Evolutionary conservation across 2,113 vertebrate genomes (phyloP).

Genomic region (Nothocercus nigrocapillus): DNA sequence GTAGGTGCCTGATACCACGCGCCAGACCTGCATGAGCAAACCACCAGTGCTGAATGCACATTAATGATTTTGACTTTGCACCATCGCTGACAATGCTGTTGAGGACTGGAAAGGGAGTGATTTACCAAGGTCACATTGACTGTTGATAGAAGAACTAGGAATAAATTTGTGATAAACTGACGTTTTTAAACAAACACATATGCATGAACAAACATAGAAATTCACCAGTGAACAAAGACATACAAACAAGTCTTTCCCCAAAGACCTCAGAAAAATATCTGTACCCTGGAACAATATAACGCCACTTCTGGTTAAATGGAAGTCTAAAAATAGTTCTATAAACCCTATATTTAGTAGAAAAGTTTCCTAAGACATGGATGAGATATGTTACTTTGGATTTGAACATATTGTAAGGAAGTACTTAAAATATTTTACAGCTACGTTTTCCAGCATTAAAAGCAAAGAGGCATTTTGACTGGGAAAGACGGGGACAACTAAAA

Average conservation of each 20-base stretch:
- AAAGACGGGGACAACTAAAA: background rate
- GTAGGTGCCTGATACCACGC: background rate
- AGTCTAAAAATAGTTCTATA: background rate
- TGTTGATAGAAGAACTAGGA: background rate
- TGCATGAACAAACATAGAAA: accelerated
- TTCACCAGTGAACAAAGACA: background rate
- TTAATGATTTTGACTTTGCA: background rate
- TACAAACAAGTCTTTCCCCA: background rate
- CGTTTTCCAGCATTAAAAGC: background rate
- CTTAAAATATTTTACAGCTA: slow-evolving; percentile 7
- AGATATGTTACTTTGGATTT: background rate
- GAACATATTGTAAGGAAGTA: background rate
- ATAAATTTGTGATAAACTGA: background rate
- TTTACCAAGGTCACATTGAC: background rate
- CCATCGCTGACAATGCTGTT: background rate
- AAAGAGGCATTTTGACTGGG: background rate
- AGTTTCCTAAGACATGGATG: background rate
- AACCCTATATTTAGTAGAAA: background rate
- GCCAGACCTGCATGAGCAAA: background rate
- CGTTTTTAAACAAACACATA: background rate
- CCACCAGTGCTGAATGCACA: accelerated
- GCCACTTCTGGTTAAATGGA: background rate
- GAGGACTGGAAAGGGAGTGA: background rate
- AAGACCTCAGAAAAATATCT: background rate
- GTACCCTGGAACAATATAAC: background rate